These are phyloP conservation scores for Pheosia gnoma DNA, from an alignment of 2,888 invertebrate genomes.

Conservation along the genomic window DNA sequence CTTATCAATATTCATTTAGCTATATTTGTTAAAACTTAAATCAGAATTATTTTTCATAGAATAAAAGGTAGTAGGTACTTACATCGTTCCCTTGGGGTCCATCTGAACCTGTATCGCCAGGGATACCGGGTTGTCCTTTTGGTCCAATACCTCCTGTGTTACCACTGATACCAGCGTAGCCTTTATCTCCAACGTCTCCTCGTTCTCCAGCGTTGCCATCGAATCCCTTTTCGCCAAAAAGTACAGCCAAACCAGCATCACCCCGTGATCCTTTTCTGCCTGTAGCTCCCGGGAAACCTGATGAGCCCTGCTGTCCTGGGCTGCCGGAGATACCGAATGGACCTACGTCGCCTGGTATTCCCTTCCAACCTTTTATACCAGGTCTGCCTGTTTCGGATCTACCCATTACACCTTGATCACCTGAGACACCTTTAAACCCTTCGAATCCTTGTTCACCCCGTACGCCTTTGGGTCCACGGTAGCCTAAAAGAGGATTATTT, in stretches of 20 bases:
- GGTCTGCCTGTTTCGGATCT: constrained; percentile 56
- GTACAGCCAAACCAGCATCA: constrained; percentile 70
- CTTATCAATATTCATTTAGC: no score
- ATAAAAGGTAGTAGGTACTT: constrained; percentile 31
- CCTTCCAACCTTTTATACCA: constrained; percentile 88
- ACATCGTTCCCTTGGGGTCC: constrained; percentile 85
- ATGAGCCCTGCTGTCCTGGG: constrained; percentile 76
- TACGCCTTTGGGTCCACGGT: constrained; percentile 58
- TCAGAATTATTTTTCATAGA: neutral
- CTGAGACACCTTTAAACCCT: constrained; percentile 61
- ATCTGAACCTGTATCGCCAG: constrained; percentile 83
- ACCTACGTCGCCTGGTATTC: constrained; percentile 86
- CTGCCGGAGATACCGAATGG: constrained; percentile 85
- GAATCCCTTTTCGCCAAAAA: constrained; percentile 68
- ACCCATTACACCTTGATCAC: constrained; percentile 70
- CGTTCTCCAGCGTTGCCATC: constrained; percentile 68
- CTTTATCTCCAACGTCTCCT: constrained; percentile 85
- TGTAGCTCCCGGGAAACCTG: constrained; percentile 86
- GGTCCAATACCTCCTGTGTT: constrained; percentile 74
- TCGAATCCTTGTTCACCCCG: constrained; percentile 64
- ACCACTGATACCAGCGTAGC: constrained; percentile 82
- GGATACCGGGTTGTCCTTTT: constrained; percentile 68
- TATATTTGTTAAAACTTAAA: no score
- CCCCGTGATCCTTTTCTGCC: constrained; percentile 81
- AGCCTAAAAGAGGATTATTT: constrained; percentile 34